Evolutionary conservation across 1,140 invertebrate genomes (phyloP).

Genomic region (Pinna nobilis): DNA sequence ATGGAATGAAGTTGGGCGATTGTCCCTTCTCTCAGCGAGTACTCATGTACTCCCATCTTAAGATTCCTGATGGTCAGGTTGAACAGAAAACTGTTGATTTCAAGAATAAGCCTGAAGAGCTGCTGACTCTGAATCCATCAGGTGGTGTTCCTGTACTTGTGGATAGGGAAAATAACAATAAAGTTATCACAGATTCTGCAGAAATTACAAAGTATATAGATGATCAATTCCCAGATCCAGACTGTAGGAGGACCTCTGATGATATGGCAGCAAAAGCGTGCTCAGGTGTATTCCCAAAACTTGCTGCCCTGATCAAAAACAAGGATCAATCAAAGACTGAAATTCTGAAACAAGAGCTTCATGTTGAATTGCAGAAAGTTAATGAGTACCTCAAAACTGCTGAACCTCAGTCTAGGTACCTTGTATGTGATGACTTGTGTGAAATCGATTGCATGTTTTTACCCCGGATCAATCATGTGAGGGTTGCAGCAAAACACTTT

Average conservation of each 20-base stretch:
- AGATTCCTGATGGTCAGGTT: conserved; percentile 65
- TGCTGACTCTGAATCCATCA: conserved; percentile 71
- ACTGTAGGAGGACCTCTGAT: conserved; percentile 66
- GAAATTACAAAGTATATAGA: conserved; percentile 77
- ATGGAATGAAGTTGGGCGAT: conserved; percentile 76
- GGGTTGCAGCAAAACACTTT: conserved; percentile 76
- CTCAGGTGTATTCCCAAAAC: conserved; percentile 77
- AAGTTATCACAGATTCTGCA: conserved; percentile 73
- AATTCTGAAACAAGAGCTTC: conserved; percentile 71
- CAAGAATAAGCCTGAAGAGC: conserved; percentile 75
- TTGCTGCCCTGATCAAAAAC: conserved; percentile 77
- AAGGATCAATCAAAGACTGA: conserved; percentile 47
- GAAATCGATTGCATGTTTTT: conserved; percentile 77
- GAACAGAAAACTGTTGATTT: conserved; percentile 74
- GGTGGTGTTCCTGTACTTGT: conserved; percentile 76
- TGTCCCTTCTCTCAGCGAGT: conserved; percentile 78
- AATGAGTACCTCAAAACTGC: conserved; percentile 70
- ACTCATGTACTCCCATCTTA: conserved; percentile 75
- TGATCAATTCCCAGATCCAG: conserved; percentile 68
- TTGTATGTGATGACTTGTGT: conserved; percentile 71
- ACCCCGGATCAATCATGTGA: conserved; percentile 78
- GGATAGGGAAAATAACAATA: conserved; percentile 50
- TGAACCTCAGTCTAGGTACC: conserved; percentile 58
- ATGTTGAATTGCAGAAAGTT: conserved; percentile 73
- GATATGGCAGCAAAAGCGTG: conserved; percentile 71